These are phyloP conservation scores for Phytoseiulus persimilis DNA, from an alignment of 2,888 invertebrate genomes.

Conservation along the genomic window DNA sequence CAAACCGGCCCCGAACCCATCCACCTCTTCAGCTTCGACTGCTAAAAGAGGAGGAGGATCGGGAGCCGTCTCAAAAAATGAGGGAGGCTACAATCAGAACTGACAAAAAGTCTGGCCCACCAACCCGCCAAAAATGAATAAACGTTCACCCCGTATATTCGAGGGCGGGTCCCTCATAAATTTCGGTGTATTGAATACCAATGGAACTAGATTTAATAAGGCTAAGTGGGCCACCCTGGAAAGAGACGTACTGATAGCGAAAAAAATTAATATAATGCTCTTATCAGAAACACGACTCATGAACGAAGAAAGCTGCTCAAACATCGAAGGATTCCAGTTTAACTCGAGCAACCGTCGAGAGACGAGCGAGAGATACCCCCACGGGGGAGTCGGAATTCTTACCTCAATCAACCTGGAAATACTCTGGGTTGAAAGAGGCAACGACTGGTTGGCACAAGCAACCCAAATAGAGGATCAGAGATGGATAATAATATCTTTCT, in stretches of 20 bases:
- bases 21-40: too few species aligned
- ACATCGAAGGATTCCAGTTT: background rate
- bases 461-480: too few species aligned
- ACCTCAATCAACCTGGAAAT: background rate
- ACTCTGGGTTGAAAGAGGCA: too few species aligned
- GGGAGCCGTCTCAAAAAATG: too few species aligned
- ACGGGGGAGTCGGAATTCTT: background rate
- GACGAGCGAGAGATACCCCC: background rate
- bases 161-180: background rate
- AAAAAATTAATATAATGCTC: background rate
- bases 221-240: background rate
- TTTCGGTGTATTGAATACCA: background rate
- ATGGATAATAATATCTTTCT: too few species aligned
- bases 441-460: too few species aligned
- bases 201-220: background rate
- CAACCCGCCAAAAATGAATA: background rate
- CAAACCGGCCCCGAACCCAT: too few species aligned
- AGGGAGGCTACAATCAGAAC: too few species aligned
- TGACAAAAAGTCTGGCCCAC: background rate
- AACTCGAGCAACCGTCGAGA: background rate
- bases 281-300: background rate
- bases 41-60: too few species aligned
- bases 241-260: background rate
- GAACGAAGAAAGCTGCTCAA: background rate
- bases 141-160: background rate